phyloP scores from a whole-genome alignment of 2,797 vertebrate species.

The Schizothorax lantsangensis region DNA sequence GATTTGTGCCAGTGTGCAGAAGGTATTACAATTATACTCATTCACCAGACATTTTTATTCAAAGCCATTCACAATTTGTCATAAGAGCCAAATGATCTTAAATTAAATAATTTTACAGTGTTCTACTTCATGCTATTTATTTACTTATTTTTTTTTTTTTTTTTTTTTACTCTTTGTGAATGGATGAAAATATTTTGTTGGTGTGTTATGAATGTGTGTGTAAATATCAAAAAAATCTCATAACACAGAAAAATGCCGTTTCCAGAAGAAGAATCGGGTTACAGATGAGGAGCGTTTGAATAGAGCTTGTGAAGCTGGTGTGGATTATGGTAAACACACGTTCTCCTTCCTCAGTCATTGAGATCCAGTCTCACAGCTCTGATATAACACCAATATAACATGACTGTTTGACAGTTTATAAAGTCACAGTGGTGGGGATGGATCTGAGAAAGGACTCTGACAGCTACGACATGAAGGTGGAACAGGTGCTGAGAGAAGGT shows the following conservation, averaged over 20 bases:
- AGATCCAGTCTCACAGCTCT: background rate
- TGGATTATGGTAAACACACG: background rate
- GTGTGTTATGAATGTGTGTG: background rate
- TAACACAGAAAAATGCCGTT: background rate
- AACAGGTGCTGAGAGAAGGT: slow-evolving; percentile 70
- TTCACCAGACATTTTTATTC: background rate
- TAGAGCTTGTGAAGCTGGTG: background rate
- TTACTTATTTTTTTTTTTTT: too few species aligned
- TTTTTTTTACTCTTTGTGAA: background rate
- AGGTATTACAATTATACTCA: slow-evolving; percentile 12
- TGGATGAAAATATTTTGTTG: background rate
- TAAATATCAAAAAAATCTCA: background rate
- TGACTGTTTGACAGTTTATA: background rate
- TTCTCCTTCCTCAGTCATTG: background rate
- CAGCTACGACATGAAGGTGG: slow-evolving; percentile 62
- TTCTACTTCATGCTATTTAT: background rate
- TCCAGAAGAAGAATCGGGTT: background rate
- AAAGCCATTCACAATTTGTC: background rate
- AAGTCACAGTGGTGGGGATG: background rate
- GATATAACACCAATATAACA: background rate
- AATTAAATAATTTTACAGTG: background rate
- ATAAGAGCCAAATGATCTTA: background rate
- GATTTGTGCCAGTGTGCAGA: slow-evolving; percentile 47
- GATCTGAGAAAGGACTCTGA: slow-evolving; percentile 28
- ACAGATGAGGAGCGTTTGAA: accelerated